Evolutionary conservation across 2,888 invertebrate species (phyloP).

Genomic region (Stenodera caucasica): DNA sequence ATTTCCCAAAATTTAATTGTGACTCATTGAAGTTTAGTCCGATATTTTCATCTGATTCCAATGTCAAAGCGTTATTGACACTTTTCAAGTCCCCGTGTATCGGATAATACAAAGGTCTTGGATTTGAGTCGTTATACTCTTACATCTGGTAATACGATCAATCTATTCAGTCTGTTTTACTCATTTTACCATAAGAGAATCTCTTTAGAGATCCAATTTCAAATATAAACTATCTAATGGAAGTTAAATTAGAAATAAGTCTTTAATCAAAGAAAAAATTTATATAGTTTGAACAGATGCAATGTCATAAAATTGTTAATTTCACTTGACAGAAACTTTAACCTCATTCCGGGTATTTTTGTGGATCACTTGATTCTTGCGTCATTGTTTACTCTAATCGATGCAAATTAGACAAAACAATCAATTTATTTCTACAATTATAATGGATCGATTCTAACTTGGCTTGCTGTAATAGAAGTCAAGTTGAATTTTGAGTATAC

Average conservation of each 20-base stretch:
- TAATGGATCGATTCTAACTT: no score
- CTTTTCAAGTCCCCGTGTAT: conserved; percentile 27
- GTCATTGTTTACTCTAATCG: not conserved
- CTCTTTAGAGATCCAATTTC: not conserved
- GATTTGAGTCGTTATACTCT: conserved; percentile 35
- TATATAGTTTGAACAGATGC: conserved; percentile 16
- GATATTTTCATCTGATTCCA: no score
- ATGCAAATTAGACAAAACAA: not conserved
- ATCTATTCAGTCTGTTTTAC: conserved; percentile 38
- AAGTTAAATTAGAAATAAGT: not conserved
- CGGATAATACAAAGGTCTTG: conserved; percentile 38
- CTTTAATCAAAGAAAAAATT: not conserved
- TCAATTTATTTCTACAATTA: no score
- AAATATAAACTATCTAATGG: no score
- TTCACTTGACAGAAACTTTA: conserved; percentile 26
- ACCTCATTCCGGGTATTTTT: conserved; percentile 20
- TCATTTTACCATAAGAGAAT: conserved; percentile 32
- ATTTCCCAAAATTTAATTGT: no score
- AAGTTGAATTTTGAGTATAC: no score
- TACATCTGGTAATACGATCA: conserved; percentile 39
- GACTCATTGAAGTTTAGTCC: no score
- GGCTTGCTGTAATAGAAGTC: no score
- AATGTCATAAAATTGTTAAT: conserved; percentile 25
- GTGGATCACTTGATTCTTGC: not conserved
- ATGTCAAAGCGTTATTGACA: no score